These are phyloP conservation scores for Venustaconcha ellipsiformis DNA, from an alignment of 1,140 invertebrate genomes.

Conservation along the genomic window DNA sequence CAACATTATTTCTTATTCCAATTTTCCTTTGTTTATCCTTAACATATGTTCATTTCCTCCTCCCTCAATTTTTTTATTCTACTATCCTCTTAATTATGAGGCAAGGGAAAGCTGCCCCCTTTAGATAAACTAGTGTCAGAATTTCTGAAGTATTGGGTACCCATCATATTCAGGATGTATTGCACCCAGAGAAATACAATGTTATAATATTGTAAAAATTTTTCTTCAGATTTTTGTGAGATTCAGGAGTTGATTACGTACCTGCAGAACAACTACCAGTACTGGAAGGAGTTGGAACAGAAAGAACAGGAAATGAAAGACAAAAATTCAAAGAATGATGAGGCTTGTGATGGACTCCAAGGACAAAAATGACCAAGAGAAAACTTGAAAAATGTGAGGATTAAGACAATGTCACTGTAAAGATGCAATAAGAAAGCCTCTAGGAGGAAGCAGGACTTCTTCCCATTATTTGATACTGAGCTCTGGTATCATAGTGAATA, in stretches of 20 bases:
- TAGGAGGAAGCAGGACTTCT: too few species aligned
- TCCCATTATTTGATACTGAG: too few species aligned
- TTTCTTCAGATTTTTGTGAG: slow-evolving; percentile 86
- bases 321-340: too few species aligned
- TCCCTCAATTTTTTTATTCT: neutral
- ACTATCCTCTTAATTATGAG: neutral
- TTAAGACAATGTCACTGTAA: too few species aligned
- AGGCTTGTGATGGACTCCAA: too few species aligned
- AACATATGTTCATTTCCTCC: neutral
- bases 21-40: too few species aligned
- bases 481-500: too few species aligned
- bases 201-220: neutral
- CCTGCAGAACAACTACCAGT: slow-evolving; percentile 87
- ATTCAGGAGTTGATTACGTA: slow-evolving; percentile 89
- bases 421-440: too few species aligned
- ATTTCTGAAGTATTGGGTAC: neutral
- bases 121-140: neutral
- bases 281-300: slow-evolving; percentile 83
- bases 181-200: neutral
- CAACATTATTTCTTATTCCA: too few species aligned
- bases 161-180: neutral
- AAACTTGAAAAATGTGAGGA: too few species aligned
- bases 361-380: too few species aligned
- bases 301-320: neutral
- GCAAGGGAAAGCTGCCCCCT: neutral